These are phyloP conservation scores for Sebastes diaconus DNA, from an alignment of 2,797 vertebrate species.

Conservation along the genomic window DNA sequence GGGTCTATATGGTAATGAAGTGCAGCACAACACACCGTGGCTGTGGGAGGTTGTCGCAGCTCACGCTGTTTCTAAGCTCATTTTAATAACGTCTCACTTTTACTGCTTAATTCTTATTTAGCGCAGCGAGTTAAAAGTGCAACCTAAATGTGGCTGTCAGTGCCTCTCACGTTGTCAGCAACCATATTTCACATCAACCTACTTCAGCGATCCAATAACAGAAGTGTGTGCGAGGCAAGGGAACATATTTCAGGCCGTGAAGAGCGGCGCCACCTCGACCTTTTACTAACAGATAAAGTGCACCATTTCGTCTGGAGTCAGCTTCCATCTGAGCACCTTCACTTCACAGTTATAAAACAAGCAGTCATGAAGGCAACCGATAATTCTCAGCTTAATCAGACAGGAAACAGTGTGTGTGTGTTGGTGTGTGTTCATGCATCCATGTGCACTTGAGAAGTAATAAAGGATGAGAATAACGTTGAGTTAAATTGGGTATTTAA, in stretches of 20 bases:
- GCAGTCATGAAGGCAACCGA: background rate
- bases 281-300: constrained; percentile 18
- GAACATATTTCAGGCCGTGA: background rate
- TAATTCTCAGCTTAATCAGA: constrained; percentile 13
- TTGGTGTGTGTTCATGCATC: background rate
- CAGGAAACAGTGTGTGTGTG: background rate
- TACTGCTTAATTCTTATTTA: constrained; percentile 2
- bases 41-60: constrained; percentile 26
- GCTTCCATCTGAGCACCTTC: background rate
- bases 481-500: constrained; percentile 1
- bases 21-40: background rate
- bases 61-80: background rate
- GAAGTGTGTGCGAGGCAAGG: background rate
- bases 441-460: background rate
- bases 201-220: background rate
- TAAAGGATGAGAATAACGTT: background rate
- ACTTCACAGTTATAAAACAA: constrained; percentile 3
- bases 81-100: constrained; percentile 38
- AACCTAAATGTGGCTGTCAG: constrained; percentile 11
- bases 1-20: constrained; percentile 39
- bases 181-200: background rate
- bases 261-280: background rate
- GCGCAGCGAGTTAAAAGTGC: constrained; percentile 10
- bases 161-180: constrained; percentile 11
- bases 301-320: constrained; percentile 12